Evolutionary conservation across 2,888 invertebrate genomes (phyloP).

Genomic region (Drepanosiphum platanoidis): DNA sequence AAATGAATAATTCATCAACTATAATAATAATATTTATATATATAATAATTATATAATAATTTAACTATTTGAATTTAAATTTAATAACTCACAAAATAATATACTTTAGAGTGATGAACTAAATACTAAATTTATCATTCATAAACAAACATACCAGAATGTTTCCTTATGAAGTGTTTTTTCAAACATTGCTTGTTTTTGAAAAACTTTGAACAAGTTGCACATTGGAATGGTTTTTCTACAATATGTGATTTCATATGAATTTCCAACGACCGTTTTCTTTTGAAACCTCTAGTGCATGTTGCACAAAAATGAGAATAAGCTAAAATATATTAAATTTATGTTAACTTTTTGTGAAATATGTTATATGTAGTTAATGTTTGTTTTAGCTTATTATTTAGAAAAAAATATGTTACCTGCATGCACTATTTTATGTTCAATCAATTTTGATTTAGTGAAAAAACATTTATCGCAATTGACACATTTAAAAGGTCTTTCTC

Average conservation of each 20-base stretch:
- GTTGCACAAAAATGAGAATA: slow-evolving; percentile 55
- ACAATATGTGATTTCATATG: slow-evolving; percentile 51
- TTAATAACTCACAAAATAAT: too few relatives aligned
- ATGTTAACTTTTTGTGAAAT: background rate
- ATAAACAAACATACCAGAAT: slow-evolving; percentile 45
- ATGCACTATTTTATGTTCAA: slow-evolving; percentile 54
- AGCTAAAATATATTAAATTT: slow-evolving; percentile 18
- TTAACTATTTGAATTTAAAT: too few relatives aligned
- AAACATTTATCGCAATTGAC: slow-evolving; percentile 50
- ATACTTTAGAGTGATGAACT: too few relatives aligned
- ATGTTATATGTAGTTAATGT: background rate
- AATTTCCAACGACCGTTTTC: slow-evolving; percentile 51
- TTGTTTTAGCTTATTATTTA: background rate
- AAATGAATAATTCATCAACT: too few relatives aligned
- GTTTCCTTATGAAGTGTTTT: slow-evolving; percentile 51
- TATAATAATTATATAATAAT: too few relatives aligned
- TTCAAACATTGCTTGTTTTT: slow-evolving; percentile 53
- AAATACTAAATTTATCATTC: background rate
- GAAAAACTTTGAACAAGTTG: slow-evolving; percentile 50
- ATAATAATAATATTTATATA: too few relatives aligned
- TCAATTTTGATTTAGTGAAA: slow-evolving; percentile 58
- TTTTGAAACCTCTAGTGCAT: slow-evolving; percentile 51
- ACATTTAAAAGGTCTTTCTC: slow-evolving; percentile 53
- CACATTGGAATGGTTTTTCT: slow-evolving; percentile 55
- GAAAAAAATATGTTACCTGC: slow-evolving; percentile 29